Evolutionary conservation across 2,888 invertebrate species (phyloP), one percentile per base, ranked within the genome.

Genomic region (Opisthograptis luteolata): DNA sequence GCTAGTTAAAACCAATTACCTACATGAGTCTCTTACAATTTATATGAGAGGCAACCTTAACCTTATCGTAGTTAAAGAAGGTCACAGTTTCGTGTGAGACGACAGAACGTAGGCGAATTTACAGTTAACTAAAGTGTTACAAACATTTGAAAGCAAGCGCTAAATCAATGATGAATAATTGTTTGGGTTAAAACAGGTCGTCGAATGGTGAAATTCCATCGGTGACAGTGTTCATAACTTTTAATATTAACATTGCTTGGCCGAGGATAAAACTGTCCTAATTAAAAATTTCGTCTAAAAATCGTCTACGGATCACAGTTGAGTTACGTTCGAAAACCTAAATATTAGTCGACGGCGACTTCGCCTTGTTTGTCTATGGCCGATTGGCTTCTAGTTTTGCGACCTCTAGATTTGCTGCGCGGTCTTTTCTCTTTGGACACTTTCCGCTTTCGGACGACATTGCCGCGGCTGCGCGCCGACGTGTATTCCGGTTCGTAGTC

Each of bases 351-450:
- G 60, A 85, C 82, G 49, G 66, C 46, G 34, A 87, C 58, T 69
- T 81, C 81, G 50, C 63, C 76, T 10, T 76, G 76, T 46, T 74
- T 79, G 10, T 80, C 79, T 22, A 70, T 49, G 24, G 81, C 82
- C 2, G 87, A 66, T 58, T 88, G 87, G 57, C 88, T 90, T 51
- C 90, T 76, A 0, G 90, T 90, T 44, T 81, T 80, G 8, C 90
- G 83, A 1, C 88, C 87, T 40, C 85, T 68, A 13, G 90, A 89
- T 45, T 72, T 81, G 65, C 90, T 90, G 1, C 90, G 75, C 6
- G 87, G 70, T 48, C 79, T 70, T 55, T 84, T 81, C 35, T 81
- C 79, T 64, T 83, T 86, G 5, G 55, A 71, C 24, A 67, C 73
- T 66, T 83, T 87, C 45, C 87, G 84, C 66, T 88, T 90, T 7